A percentile compares a stretch with the other conserved stretches of the same genome.
phyloP scores from a whole-genome alignment of 2,888 invertebrate genomes.

The Acrobasis consociella region DNA sequence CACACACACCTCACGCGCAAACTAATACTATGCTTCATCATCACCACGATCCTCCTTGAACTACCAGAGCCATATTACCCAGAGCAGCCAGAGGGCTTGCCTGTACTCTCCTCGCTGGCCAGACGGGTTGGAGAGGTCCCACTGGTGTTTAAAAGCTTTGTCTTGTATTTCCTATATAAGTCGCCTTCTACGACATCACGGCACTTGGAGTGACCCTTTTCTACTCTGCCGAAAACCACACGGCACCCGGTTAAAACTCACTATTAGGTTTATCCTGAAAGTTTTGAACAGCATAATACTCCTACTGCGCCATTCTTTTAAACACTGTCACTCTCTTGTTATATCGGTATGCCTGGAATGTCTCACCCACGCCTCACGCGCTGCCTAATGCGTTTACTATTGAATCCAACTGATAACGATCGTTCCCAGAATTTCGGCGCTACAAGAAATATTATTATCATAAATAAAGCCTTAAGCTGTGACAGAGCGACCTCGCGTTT shows the following conservation, averaged over 20 bases:
- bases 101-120: too few species aligned
- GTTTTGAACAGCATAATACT: background rate
- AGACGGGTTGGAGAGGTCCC: too few species aligned
- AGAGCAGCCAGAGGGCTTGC: too few species aligned
- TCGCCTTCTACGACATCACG: too few species aligned
- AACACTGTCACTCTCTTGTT: slow-evolving; percentile 61
- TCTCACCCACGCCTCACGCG: slow-evolving; percentile 58
- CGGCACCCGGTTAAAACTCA: background rate
- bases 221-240: too few species aligned
- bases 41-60: too few species aligned
- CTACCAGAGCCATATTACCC: too few species aligned
- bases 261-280: background rate
- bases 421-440: slow-evolving; percentile 61
- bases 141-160: too few species aligned
- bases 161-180: too few species aligned
- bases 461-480: slow-evolving; percentile 44
- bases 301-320: slow-evolving; percentile 39
- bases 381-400: slow-evolving; percentile 72
- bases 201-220: too few species aligned
- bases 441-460: slow-evolving; percentile 57
- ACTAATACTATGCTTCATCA: too few species aligned
- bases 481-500: slow-evolving; percentile 28
- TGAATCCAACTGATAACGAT: slow-evolving; percentile 65
- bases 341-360: slow-evolving; percentile 63
- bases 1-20: slow-evolving; percentile 52